Base-by-base conservation (phyloP, 2,113 vertebrate genomes). In the Pelmatolapia mariae region DNA sequence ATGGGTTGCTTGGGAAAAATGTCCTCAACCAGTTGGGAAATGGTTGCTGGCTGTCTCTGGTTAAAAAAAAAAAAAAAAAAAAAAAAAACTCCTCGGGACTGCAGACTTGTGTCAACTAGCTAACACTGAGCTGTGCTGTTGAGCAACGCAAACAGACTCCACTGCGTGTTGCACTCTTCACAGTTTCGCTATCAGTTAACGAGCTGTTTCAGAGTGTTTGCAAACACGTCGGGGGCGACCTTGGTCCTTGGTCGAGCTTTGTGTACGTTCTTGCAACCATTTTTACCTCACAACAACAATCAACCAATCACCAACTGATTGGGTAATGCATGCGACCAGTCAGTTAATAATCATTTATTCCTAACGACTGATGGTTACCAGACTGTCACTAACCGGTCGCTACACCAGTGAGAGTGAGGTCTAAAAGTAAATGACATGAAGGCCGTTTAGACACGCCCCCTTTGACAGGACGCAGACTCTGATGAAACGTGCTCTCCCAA, bases 101-200 rank as follows among this genome's bases (percentile, higher is more conserved):
- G 53, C 2, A 26, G 53, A 13, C 31, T 5, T 38, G 61, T 0
- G 18, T n/a, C 6, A 36, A 0, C 33, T 66, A 0, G 33, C 31
- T 38, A 66, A 36, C 61, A 38, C 16, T 36, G 10, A 63, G 59
- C 31, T 63, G 9, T 61, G 29, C 16, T 61, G 59, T n/a, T 36
- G 59, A 63, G 18, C 31, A 36, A 36, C 18, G 4, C 33, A 66
- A 38, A 22, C 33, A 8, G 33, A 5, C 33, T 68, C 11, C 68
- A 45, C 13, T 73, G 22, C 4, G 38, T 43, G 38, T 45, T 24
- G 7, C 2, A 16, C 3, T 10, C 13, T 0, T 26, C n/a, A n/a
- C 7, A 5, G 8, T 73, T 45, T 45, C 2, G 1, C 38, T 71
- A 9, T 15, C 12, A 1, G 8, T 18, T 16, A 1, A 24, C 22